Conservation (phyloP, 1,140 invertebrate species). For the Drosophila seguyi region DNA sequence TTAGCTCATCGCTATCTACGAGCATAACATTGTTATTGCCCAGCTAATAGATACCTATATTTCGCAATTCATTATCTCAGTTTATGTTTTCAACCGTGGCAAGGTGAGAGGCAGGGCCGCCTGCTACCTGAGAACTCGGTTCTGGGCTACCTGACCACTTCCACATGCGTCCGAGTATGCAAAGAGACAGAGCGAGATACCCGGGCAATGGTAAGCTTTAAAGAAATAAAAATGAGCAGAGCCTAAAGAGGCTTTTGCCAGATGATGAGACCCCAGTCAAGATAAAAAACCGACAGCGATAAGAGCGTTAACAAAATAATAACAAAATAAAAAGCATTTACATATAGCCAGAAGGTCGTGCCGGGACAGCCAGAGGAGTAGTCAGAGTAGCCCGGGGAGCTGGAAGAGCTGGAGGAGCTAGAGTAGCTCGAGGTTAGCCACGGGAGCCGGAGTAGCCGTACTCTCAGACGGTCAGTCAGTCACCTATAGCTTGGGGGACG, state of each 20-base stretch:
- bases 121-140: slow-evolving; percentile 19
- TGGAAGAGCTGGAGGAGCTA: slow-evolving; percentile 2
- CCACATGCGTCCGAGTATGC: slow-evolving; percentile 35
- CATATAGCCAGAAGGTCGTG: slow-evolving; percentile 58
- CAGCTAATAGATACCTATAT: slow-evolving; percentile 43
- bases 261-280: slow-evolving; percentile 59
- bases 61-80: slow-evolving; percentile 74
- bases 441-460: neutral
- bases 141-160: slow-evolving; percentile 48
- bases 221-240: slow-evolving; percentile 55
- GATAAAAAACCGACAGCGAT: slow-evolving; percentile 62
- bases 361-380: slow-evolving; percentile 5
- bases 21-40: slow-evolving; percentile 39
- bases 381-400: neutral
- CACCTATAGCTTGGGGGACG: slow-evolving; percentile 24
- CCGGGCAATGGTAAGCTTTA: slow-evolving; percentile 54
- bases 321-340: slow-evolving; percentile 81
- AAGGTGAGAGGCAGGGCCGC: slow-evolving; percentile 13
- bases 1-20: slow-evolving; percentile 38
- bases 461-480: slow-evolving; percentile 30
- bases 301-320: slow-evolving; percentile 79
- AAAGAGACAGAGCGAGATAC: slow-evolving; percentile 26
- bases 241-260: slow-evolving; percentile 61
- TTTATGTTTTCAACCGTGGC: slow-evolving; percentile 46
- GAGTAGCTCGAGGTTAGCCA: neutral